These are phyloP conservation scores for Potorous gilbertii DNA, from an alignment of 2,797 vertebrate genomes.

Conservation along the genomic window DNA sequence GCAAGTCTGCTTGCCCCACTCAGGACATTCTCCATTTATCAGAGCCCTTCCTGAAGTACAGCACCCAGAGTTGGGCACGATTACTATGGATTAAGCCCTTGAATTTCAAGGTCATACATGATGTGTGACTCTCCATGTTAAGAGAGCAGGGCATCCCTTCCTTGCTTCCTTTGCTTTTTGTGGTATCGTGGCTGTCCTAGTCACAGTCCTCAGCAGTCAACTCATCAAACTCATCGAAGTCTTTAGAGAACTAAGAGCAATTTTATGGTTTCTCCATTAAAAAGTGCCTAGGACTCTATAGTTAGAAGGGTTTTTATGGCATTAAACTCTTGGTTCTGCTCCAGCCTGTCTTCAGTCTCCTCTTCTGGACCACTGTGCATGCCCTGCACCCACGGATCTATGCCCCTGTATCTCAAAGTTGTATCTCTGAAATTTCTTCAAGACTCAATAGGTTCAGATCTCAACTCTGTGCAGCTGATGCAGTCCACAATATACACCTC, in stretches of 20 bases:
- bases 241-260: conserved; percentile 4
- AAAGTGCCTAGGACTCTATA: neutral
- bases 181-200: neutral
- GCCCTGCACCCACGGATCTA: neutral
- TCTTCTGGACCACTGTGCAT: neutral
- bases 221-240: neutral
- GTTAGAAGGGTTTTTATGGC: neutral
- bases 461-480: neutral
- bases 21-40: neutral
- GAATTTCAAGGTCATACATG: neutral
- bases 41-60: neutral
- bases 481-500: neutral
- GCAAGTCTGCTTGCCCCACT: neutral
- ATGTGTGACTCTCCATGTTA: neutral
- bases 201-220: conserved; percentile 7
- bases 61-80: neutral
- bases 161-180: neutral
- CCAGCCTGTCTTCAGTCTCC: neutral
- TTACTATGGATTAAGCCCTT: neutral
- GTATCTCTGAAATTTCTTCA: neutral
- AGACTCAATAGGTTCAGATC: neutral
- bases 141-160: neutral
- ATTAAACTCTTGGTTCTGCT: neutral
- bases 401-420: neutral
- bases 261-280: conserved; percentile 6